Conservation (phyloP, 2,113 vertebrate genomes). For the Chroicocephalus ridibundus region DNA sequence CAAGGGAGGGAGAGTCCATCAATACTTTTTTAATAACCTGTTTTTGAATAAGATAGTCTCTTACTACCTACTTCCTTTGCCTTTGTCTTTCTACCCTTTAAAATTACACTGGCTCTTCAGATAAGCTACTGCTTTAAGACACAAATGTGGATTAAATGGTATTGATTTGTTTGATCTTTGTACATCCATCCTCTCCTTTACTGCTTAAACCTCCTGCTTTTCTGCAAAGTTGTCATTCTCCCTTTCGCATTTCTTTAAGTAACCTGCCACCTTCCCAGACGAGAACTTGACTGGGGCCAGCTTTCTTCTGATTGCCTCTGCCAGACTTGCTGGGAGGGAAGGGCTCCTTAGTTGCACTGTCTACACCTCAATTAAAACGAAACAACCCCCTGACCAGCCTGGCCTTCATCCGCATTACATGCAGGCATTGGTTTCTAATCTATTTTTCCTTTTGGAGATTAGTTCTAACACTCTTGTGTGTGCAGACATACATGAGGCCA, state of each 20-base stretch:
- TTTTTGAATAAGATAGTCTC: neutral
- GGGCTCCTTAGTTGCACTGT: neutral
- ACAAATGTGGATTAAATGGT: neutral
- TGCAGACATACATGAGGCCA: neutral
- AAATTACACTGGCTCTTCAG: neutral
- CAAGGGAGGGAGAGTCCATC: neutral
- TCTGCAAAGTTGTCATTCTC: neutral
- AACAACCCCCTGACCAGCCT: neutral
- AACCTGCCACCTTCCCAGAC: neutral
- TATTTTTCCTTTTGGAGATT: neutral
- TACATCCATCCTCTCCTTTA: neutral
- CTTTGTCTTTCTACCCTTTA: neutral
- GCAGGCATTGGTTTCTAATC: neutral
- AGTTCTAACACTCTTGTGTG: neutral
- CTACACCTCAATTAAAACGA: neutral
- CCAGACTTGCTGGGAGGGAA: neutral
- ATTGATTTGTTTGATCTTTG: neutral
- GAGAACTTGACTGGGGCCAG: neutral
- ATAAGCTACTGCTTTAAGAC: neutral
- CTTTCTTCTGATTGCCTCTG: neutral
- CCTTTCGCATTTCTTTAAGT: neutral
- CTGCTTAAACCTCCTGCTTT: neutral
- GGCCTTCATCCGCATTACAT: neutral
- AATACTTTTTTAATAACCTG: neutral
- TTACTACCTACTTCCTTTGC: neutral